Evolutionary conservation across 2,888 invertebrate species (phyloP).

Genomic region (Alviniconcha strummeri): DNA sequence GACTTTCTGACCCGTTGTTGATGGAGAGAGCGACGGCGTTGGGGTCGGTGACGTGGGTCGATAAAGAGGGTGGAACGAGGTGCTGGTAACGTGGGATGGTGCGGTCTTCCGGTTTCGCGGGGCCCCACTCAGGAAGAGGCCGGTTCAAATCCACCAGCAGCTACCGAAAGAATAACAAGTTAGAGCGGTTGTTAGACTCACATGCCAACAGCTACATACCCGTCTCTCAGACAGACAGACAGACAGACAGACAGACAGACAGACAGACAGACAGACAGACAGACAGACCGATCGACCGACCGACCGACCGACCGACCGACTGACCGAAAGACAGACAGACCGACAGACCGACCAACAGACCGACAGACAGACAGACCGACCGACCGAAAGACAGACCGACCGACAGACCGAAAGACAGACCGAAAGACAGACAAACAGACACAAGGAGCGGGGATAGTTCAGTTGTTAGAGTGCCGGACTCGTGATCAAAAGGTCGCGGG

Average conservation of each 20-base stretch:
- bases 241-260: not conserved
- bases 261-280: slow-evolving; percentile 2
- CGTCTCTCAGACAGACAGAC: not conserved
- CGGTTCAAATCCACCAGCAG: slow-evolving; percentile 32
- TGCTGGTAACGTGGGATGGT: slow-evolving; percentile 37
- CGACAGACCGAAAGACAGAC: too few species aligned
- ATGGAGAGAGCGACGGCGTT: too few species aligned
- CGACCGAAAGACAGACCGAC: too few species aligned
- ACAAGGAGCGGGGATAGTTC: too few species aligned
- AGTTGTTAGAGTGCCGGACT: too few species aligned
- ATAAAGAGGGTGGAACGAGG: too few species aligned
- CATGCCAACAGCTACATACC: not conserved
- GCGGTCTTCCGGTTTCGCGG: slow-evolving; percentile 31
- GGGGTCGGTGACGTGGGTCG: not conserved
- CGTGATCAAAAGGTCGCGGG: too few species aligned
- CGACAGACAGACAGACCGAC: too few species aligned
- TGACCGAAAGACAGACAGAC: too few species aligned
- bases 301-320: not conserved
- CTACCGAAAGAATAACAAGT: slow-evolving; percentile 10
- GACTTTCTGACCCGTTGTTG: too few species aligned
- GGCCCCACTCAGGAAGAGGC: slow-evolving; percentile 38
- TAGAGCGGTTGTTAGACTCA: not conserved
- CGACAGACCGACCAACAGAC: too few species aligned
- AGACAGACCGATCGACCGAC: not conserved
- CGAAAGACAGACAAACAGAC: too few species aligned